A percentile compares a stretch with the other conserved stretches of the same genome.
Conservation (phyloP, 2,797 vertebrate species). For the Channa striata region DNA sequence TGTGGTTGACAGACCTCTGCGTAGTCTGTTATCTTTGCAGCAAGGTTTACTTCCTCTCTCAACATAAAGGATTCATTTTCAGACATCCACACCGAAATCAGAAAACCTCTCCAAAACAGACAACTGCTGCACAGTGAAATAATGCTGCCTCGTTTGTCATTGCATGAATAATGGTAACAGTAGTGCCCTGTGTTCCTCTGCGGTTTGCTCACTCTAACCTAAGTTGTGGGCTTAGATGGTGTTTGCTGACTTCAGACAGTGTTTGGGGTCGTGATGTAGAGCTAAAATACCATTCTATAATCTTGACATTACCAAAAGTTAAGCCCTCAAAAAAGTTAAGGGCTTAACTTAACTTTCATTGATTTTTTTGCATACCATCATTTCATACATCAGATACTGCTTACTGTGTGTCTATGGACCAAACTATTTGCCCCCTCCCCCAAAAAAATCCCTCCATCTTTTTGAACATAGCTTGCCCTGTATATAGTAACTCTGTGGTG, state of each 20-base stretch:
- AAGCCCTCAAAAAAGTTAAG: no score
- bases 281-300: not conserved
- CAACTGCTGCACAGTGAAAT: conserved; percentile 46
- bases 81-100: conserved; percentile 60
- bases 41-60: conserved; percentile 63
- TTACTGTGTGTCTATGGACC: conserved; percentile 20
- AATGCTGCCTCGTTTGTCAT: conserved; percentile 52
- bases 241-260: conserved; percentile 25
- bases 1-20: conserved; percentile 62
- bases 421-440: not conserved
- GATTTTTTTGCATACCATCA: no score
- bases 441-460: conserved; percentile 14
- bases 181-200: conserved; percentile 51
- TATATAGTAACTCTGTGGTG: conserved; percentile 8
- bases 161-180: conserved; percentile 56
- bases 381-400: conserved; percentile 3
- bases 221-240: conserved; percentile 13
- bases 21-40: conserved; percentile 65
- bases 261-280: conserved; percentile 17
- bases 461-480: conserved; percentile 14
- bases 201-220: conserved; percentile 53
- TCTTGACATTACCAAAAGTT: no score
- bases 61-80: conserved; percentile 59
- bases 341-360: no score
- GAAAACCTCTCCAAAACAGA: conserved; percentile 57